These are phyloP conservation scores for Agrotis exclamationis DNA, from an alignment of 2,888 invertebrate genomes.

Conservation along the genomic window DNA sequence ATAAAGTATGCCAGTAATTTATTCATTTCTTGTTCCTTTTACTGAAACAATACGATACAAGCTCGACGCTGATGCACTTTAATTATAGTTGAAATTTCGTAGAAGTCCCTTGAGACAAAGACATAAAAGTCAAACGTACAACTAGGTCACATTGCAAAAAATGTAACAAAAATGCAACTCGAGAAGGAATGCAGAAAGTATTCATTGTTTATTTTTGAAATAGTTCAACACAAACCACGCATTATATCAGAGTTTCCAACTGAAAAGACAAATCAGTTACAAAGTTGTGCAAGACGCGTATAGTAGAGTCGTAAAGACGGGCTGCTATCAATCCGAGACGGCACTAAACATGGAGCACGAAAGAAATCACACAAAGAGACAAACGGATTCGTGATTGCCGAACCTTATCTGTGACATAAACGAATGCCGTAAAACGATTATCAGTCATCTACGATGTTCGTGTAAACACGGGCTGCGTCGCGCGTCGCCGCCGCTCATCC, in stretches of 20 bases:
- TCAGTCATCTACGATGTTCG: slow-evolving; percentile 61
- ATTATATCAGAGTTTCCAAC: slow-evolving; percentile 35
- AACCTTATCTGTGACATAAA: slow-evolving; percentile 67
- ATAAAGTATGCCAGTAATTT: slow-evolving; percentile 19
- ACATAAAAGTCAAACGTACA: slow-evolving; percentile 35
- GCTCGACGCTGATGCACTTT: slow-evolving; percentile 36
- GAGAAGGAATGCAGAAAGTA: slow-evolving; percentile 16
- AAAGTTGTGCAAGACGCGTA: slow-evolving; percentile 54
- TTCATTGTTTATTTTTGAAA: slow-evolving; percentile 33
- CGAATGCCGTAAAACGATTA: slow-evolving; percentile 67
- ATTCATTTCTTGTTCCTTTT: slow-evolving; percentile 20
- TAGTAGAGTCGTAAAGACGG: slow-evolving; percentile 63
- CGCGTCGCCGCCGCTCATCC: slow-evolving; percentile 23
- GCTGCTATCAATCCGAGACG: slow-evolving; percentile 61
- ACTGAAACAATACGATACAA: slow-evolving; percentile 41
- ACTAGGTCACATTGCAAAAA: slow-evolving; percentile 48
- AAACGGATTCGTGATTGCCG: slow-evolving; percentile 59
- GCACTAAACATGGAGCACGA: slow-evolving; percentile 61
- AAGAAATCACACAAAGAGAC: slow-evolving; percentile 55
- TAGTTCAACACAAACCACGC: slow-evolving; percentile 28
- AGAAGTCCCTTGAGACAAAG: slow-evolving; percentile 34
- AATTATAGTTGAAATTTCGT: slow-evolving; percentile 55
- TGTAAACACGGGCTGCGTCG: slow-evolving; percentile 54
- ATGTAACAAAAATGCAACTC: slow-evolving; percentile 18
- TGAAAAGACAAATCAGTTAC: slow-evolving; percentile 52